phyloP scores from a whole-genome alignment of 1,140 invertebrate genomes.

The Scaptodrosophila lebanonensis region DNA sequence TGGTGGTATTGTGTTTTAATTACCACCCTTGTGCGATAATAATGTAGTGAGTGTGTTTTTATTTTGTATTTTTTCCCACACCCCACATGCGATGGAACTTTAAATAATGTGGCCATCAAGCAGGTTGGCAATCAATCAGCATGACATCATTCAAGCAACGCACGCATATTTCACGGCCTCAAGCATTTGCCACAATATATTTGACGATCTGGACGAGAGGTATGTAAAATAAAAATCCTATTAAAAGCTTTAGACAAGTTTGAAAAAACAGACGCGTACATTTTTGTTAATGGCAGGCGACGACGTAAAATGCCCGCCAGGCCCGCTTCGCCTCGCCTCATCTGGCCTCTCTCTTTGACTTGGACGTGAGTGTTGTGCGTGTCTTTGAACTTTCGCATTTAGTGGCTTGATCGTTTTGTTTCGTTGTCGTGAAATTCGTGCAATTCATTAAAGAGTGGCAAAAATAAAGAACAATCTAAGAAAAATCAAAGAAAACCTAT shows the following conservation, averaged over 20 bases:
- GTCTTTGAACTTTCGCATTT: constrained; percentile 71
- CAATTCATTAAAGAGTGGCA: constrained; percentile 65
- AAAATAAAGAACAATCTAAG: constrained; percentile 4
- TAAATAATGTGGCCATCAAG: constrained; percentile 17
- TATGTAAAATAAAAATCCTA: constrained; percentile 71
- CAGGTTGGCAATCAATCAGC: constrained; percentile 2
- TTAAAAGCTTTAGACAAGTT: constrained; percentile 58
- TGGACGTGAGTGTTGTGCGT: too few relatives aligned
- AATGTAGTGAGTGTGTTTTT: too few relatives aligned
- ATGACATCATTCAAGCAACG: constrained; percentile 59
- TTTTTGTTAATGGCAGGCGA: constrained; percentile 65
- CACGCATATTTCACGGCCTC: constrained; percentile 39
- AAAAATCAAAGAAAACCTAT: constrained; percentile 42
- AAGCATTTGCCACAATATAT: constrained; percentile 25
- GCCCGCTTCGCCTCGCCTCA: neutral
- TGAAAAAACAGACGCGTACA: constrained; percentile 28
- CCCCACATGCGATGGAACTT: constrained; percentile 46
- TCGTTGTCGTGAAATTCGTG: constrained; percentile 40
- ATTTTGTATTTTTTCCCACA: constrained; percentile 33
- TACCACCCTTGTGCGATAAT: too few relatives aligned
- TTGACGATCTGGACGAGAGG: constrained; percentile 41
- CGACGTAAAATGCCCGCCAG: constrained; percentile 16
- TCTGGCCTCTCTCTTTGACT: neutral
- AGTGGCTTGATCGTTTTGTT: constrained; percentile 4
- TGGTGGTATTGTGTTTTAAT: too few relatives aligned